Evolutionary conservation across 2,797 vertebrate genomes (phyloP).

Genomic region (Phataginus tetradactyla): DNA sequence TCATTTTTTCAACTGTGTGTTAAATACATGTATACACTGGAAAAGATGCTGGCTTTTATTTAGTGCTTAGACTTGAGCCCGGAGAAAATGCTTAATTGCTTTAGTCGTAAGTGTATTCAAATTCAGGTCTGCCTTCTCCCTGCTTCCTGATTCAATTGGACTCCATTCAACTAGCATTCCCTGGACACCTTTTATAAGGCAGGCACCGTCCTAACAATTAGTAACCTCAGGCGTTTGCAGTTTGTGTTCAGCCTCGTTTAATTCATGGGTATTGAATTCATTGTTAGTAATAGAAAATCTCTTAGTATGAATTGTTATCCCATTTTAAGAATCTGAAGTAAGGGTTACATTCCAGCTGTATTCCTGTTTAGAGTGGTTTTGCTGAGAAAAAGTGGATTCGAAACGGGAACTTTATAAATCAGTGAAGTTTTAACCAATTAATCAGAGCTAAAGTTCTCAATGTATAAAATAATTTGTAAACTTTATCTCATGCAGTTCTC

Average conservation of each 20-base stretch:
- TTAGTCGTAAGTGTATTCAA: conserved; percentile 23
- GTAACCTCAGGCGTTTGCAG: neutral
- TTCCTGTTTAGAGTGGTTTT: conserved; percentile 35
- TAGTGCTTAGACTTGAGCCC: neutral
- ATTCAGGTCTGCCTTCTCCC: neutral
- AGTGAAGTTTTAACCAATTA: conserved; percentile 25
- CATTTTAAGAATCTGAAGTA: conserved; percentile 9
- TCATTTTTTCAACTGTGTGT: neutral
- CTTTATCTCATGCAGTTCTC: neutral
- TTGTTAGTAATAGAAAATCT: conserved; percentile 11
- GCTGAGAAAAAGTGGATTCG: conserved; percentile 8
- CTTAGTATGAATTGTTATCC: neutral
- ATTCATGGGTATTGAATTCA: neutral
- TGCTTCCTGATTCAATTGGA: neutral
- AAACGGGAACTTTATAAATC: conserved; percentile 35
- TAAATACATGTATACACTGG: neutral
- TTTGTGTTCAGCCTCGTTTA: neutral
- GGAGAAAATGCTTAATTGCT: conserved; percentile 11
- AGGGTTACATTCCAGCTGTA: neutral
- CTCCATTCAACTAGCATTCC: neutral
- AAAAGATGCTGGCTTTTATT: conserved; percentile 22
- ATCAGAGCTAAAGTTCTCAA: conserved; percentile 15
- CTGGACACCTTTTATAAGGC: neutral
- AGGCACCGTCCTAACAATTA: neutral
- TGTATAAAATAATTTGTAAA: conserved; percentile 33